These are phyloP conservation scores for Lymantria monacha DNA, from an alignment of 2,888 invertebrate genomes.

Conservation along the genomic window DNA sequence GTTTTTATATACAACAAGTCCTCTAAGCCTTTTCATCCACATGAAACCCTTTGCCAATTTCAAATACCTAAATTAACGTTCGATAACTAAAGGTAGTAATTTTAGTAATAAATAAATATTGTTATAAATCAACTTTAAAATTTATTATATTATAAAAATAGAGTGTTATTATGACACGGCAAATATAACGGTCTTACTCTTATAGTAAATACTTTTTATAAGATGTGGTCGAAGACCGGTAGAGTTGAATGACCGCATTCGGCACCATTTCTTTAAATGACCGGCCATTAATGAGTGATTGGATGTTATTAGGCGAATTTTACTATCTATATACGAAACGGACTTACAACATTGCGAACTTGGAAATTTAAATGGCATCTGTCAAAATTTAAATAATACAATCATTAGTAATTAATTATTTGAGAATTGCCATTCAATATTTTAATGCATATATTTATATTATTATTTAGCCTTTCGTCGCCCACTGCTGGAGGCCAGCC, in stretches of 20 bases:
- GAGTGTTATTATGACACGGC: conserved; percentile 35
- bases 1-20: not conserved
- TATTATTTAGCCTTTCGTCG: too few relatives aligned
- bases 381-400: not conserved
- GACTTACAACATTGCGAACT: not conserved
- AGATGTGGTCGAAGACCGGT: conserved; percentile 45
- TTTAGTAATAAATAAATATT: conserved; percentile 4
- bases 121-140: conserved; percentile 9
- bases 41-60: not conserved
- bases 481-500: too few relatives aligned
- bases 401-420: too few relatives aligned
- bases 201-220: conserved; percentile 37
- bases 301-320: conserved; percentile 15
- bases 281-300: conserved; percentile 26
- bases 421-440: too few relatives aligned
- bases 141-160: conserved; percentile 23
- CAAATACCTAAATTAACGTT: not conserved
- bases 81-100: not conserved
- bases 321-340: conserved; percentile 2
- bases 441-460: too few relatives aligned
- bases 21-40: too few relatives aligned
- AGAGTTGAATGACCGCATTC: conserved; percentile 57
- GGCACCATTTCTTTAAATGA: conserved; percentile 39
- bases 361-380: not conserved
- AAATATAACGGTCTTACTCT: conserved; percentile 39